phyloP scores from a whole-genome alignment of 1,140 invertebrate genomes.

The Drosophila lacertosa region DNA sequence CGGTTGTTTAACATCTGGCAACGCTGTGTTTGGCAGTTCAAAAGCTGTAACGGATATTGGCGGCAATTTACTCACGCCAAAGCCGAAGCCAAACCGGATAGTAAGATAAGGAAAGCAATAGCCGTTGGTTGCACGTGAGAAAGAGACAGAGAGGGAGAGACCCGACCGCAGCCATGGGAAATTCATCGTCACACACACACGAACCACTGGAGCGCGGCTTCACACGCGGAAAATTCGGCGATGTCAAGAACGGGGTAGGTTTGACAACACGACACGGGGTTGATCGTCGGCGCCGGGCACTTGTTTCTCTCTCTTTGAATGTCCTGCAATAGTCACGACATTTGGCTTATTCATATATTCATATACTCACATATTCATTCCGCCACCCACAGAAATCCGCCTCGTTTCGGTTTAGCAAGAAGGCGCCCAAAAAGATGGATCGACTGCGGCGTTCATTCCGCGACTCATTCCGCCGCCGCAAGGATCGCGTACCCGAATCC shows the following conservation, averaged over 20 bases:
- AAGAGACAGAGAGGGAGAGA: slow-evolving; percentile 1
- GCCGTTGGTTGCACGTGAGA: not conserved
- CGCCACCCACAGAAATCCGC: slow-evolving; percentile 84
- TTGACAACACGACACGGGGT: slow-evolving; percentile 39
- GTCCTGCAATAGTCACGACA: no score
- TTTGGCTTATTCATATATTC: no score
- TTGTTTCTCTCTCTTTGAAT: slow-evolving; percentile 76
- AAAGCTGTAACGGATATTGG: slow-evolving; percentile 67
- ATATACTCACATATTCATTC: no score
- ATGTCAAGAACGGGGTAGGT: slow-evolving; percentile 84
- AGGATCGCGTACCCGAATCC: slow-evolving; percentile 93
- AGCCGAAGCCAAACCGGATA: slow-evolving; percentile 20
- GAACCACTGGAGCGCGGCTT: slow-evolving; percentile 84
- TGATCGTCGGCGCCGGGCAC: slow-evolving; percentile 51
- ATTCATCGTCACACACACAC: slow-evolving; percentile 84
- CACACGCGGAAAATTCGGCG: slow-evolving; percentile 83
- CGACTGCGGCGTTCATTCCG: slow-evolving; percentile 95
- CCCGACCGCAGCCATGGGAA: slow-evolving; percentile 71
- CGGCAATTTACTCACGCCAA: slow-evolving; percentile 70
- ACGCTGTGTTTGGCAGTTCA: slow-evolving; percentile 33
- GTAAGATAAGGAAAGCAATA: not conserved
- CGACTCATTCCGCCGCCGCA: slow-evolving; percentile 94
- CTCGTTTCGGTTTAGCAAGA: slow-evolving; percentile 86
- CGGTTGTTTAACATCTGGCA: slow-evolving; percentile 58
- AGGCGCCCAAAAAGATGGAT: slow-evolving; percentile 94